phyloP scores from a whole-genome alignment of 2,797 vertebrate genomes.

The Falco berigora region DNA sequence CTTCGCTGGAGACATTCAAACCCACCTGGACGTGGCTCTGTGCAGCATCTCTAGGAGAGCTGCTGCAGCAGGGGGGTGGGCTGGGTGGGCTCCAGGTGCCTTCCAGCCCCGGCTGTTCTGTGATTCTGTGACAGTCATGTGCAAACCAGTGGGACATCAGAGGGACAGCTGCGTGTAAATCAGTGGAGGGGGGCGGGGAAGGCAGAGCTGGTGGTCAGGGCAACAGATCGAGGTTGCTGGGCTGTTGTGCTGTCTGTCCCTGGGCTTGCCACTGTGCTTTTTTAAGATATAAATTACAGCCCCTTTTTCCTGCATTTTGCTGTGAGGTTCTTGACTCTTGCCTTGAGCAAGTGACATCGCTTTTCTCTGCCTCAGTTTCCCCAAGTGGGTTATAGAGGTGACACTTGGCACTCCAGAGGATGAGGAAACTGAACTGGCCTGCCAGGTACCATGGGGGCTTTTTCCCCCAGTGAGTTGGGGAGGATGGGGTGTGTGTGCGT shows the following conservation, averaged over 20 bases:
- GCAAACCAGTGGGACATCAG: neutral
- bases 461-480: rapidly evolving
- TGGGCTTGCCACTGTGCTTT: neutral
- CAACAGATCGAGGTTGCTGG: neutral
- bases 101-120: too few species aligned
- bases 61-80: too few species aligned
- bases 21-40: too few species aligned
- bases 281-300: neutral
- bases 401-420: neutral
- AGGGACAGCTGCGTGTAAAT: neutral
- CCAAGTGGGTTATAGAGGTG: neutral
- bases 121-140: neutral
- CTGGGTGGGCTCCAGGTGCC: too few species aligned
- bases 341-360: neutral
- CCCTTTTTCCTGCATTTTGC: neutral
- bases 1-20: too few species aligned
- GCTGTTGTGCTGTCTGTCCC: neutral
- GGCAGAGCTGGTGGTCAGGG: neutral
- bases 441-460: neutral
- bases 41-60: too few species aligned
- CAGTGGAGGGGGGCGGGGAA: too few species aligned
- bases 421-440: neutral
- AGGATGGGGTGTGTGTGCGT: too few species aligned
- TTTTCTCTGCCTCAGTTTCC: neutral
- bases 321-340: neutral